Conservation (phyloP, 1,140 invertebrate genomes). For the Spodoptera frugiperda region DNA sequence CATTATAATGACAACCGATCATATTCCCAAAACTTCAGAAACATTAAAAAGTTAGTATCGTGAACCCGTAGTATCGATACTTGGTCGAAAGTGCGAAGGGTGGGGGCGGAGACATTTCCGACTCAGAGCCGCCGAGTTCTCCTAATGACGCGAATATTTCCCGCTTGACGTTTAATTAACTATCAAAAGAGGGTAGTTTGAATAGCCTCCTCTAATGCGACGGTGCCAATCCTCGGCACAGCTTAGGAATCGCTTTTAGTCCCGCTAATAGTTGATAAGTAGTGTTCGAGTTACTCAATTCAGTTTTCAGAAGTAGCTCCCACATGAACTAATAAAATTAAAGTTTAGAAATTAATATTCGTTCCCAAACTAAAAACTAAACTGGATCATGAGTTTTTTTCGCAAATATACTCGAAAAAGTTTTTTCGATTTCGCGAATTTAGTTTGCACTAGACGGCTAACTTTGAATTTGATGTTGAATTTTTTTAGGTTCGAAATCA, state of each 20-base stretch:
- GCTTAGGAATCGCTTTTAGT: conserved; percentile 43
- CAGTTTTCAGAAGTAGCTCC: neutral
- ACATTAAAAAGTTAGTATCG: conserved; percentile 1
- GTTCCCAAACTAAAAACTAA: neutral
- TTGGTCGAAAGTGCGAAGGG: conserved; percentile 45
- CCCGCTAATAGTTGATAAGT: neutral
- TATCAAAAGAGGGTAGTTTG: conserved; percentile 71
- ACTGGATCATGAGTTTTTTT: too few relatives aligned
- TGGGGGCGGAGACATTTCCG: conserved; percentile 62
- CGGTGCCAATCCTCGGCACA: conserved; percentile 57
- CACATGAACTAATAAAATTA: neutral
- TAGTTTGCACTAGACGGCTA: too few relatives aligned
- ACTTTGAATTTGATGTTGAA: too few relatives aligned
- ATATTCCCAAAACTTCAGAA: too few relatives aligned
- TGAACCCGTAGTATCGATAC: conserved; percentile 48
- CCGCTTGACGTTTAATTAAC: conserved; percentile 81
- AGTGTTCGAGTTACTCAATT: neutral
- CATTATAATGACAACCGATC: too few relatives aligned
- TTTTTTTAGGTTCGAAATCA: too few relatives aligned
- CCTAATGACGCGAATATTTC: conserved; percentile 81
- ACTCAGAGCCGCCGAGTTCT: conserved; percentile 66
- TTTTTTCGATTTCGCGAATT: too few relatives aligned
- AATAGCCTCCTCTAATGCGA: conserved; percentile 65
- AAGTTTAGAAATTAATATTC: conserved; percentile 9
- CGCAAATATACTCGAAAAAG: too few relatives aligned